Base-by-base conservation (phyloP, 2,888 invertebrate genomes). In the Muscina levida region DNA sequence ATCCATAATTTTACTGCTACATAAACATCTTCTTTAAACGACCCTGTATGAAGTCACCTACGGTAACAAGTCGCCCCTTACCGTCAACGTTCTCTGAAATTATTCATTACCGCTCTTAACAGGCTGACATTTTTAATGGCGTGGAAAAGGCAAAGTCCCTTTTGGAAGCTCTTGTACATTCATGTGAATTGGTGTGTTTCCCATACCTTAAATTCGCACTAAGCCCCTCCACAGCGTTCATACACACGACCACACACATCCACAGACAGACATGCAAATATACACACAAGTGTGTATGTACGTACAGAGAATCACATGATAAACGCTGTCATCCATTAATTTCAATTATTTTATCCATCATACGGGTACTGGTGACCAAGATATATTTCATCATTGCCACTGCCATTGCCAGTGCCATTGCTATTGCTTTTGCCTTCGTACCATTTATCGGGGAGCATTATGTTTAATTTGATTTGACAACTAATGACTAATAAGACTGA, bases 101-200 rank as follows among this genome's bases (percentile, higher is more conserved):
- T 77, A 74, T 74, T 77, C 71, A 74, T 74, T 62, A 81, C 46
- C 66, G 80, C 74, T 74, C 77, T 81, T 77, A 74, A 72, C 73
- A 51, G 59, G 59, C 37, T 81, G 74, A 77, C 74, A 68, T 77
- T 77, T 77, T 81, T 68, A 81, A 77, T 77, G 80, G 74, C 56
- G 71, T 56, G 59, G 37, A 77, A 77, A 62, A 59, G 48, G 11
- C 31, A n/a, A 22, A 56, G 39, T 57, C 42, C 19, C 59, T 77
- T 62, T 31, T 67, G 19, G 51, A 66, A 74, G 59, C 77, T 46
- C 56, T 19, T 56, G 31, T 31, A 31, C 8, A 31, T n/a, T 3
- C 11, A 11, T 56, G 11, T n/a, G n/a, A 13, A 22, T 24, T 17
- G 48, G 1, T 57, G n/a, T 24, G 37, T 24, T 15, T 39, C 17